Base-by-base conservation (phyloP, 2,113 vertebrate genomes). In the Glareola pratincola region DNA sequence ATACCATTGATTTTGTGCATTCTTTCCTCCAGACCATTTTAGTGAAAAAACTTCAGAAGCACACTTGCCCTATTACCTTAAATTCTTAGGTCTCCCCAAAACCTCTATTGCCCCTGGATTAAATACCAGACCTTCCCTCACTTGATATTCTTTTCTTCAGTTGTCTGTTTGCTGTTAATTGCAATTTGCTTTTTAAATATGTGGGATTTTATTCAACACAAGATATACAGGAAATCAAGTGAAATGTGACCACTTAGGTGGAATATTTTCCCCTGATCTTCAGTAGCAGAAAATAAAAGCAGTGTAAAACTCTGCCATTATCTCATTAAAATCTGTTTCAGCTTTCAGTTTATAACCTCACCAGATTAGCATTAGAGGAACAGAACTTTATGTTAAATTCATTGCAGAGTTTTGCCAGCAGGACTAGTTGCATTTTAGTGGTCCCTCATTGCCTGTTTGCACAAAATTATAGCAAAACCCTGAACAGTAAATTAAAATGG, bases 271-370 rank as follows among this genome's bases (percentile, higher is more conserved):
- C 26, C n/a, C n/a, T 45, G 62, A 73, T 93, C 60, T 94, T 82
- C 63, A 22, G 2, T 45, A 95, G 75, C 57, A 95, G 86, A 94
- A 97, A 96, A 97, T 95, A 97, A 89, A 96, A 85, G 22, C 77
- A 74, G 50, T 26, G 54, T 72, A 93, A 94, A 94, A 66, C 64
- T 92, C 60, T 82, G 62, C 92, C 62, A 85, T 94, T 95, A 95
- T 96, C 96, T 97, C 95, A 94, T 97, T 96, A 95, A 96, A 96
- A 95, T 80, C 88, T 85, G 67, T 60, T 96, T 95, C 96, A 94
- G 74, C 88, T 94, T 95, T 93, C 74, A 69, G 45, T 69, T 96
- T 97, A 97, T 93, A 91, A 88, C 93, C 66, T 96, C 43, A 66
- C 91, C 94, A 96, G 96, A 97, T 96, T 97, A 96, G 85, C 92